A percentile compares a stretch with the other conserved stretches of the same genome.
Conservation (phyloP, 2,888 invertebrate species). For the Xestia c-nigrum region DNA sequence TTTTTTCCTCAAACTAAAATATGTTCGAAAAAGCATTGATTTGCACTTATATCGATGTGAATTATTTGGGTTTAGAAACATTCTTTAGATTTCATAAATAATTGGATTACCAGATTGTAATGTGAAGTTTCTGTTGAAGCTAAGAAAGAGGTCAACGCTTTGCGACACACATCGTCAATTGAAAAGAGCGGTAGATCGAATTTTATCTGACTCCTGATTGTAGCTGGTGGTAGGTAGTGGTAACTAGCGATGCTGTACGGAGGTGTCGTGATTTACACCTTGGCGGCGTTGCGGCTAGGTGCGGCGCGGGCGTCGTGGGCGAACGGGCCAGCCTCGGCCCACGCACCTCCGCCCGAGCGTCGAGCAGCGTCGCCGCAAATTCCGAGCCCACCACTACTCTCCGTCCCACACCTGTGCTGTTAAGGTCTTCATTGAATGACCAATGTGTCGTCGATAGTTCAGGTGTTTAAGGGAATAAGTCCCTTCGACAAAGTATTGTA, state of each 20-base stretch:
- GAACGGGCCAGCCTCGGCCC: constrained; percentile 79
- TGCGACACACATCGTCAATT: not conserved
- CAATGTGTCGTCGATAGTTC: constrained; percentile 34
- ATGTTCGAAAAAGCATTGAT: not conserved
- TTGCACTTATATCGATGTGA: not conserved
- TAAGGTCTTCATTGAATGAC: constrained; percentile 55
- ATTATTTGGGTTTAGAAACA: not conserved
- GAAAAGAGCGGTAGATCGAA: constrained; percentile 12
- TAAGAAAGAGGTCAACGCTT: not conserved
- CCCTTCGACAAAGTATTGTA: not conserved
- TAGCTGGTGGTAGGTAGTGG: constrained; percentile 49
- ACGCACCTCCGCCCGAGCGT: constrained; percentile 79
- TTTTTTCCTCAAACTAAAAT: constrained; percentile 1
- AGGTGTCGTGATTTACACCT: constrained; percentile 80
- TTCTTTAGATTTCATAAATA: not conserved
- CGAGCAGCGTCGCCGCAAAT: constrained; percentile 80
- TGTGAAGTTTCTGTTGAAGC: not conserved
- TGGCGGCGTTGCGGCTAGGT: constrained; percentile 84
- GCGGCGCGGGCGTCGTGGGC: constrained; percentile 86
- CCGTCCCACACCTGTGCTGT: constrained; percentile 73
- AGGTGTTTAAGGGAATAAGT: not conserved
- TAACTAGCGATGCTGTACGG: constrained; percentile 65
- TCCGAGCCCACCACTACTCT: constrained; percentile 81
- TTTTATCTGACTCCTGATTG: constrained; percentile 35
- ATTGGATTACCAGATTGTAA: not conserved